These are phyloP conservation scores for Phenganax stokvisi DNA, from an alignment of 92 coral and sea anemone species.

Conservation along the genomic window DNA sequence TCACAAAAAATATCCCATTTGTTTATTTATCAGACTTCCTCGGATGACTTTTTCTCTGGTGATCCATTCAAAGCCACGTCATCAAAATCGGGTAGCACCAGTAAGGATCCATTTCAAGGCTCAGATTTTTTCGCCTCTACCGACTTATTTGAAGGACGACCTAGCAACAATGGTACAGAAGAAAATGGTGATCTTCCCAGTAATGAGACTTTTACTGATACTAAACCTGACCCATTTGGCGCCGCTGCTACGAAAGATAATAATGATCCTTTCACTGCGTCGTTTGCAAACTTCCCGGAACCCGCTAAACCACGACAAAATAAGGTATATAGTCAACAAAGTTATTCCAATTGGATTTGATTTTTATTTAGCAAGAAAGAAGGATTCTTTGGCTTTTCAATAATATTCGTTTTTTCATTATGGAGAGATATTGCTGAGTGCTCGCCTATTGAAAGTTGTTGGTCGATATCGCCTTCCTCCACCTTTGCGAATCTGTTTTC, in stretches of 20 bases:
- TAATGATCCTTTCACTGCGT: constrained; percentile 38
- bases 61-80: constrained; percentile 92
- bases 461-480: too few relatives aligned
- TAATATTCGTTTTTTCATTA: too few relatives aligned
- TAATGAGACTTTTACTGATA: neutral
- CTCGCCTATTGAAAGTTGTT: too few relatives aligned
- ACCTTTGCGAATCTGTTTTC: too few relatives aligned
- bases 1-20: neutral
- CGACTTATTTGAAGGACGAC: constrained; percentile 34
- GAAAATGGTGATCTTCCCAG: neutral
- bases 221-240: constrained; percentile 27
- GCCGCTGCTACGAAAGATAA: constrained; percentile 16
- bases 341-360: neutral
- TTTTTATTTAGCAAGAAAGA: neutral
- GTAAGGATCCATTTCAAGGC: constrained; percentile 61
- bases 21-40: constrained; percentile 53
- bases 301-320: constrained; percentile 24
- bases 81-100: constrained; percentile 42
- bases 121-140: constrained; percentile 27
- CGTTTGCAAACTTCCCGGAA: constrained; percentile 39
- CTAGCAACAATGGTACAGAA: neutral
- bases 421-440: too few relatives aligned
- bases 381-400: too few relatives aligned
- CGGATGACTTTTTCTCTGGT: constrained; percentile 82
- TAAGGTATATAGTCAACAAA: constrained; percentile 5